These are phyloP conservation scores for Hydropotes inermis DNA, from an alignment of 2,113 vertebrate species.

Conservation along the genomic window DNA sequence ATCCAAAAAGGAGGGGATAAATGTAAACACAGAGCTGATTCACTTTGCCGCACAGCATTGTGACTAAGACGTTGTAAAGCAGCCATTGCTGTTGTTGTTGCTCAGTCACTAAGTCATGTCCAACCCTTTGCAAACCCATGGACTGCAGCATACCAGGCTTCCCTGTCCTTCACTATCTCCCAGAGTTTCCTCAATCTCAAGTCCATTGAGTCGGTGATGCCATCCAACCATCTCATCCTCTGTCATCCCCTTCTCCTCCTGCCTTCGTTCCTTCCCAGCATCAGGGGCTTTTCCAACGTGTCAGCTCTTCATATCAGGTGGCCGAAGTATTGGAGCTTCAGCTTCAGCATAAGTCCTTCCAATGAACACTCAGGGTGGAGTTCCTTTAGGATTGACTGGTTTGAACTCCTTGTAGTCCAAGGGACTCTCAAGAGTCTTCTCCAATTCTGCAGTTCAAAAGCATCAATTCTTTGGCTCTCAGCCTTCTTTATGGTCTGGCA, in stretches of 20 bases:
- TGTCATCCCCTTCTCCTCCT: neutral
- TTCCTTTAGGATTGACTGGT: neutral
- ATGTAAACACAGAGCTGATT: neutral
- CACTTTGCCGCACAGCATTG: neutral
- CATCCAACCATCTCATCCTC: neutral
- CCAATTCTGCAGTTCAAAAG: neutral
- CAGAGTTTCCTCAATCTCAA: neutral
- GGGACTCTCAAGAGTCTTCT: neutral
- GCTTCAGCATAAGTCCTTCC: neutral
- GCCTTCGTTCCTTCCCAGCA: neutral
- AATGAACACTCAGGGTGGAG: neutral
- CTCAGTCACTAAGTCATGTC: neutral
- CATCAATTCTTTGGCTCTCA: neutral
- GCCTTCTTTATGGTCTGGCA: neutral
- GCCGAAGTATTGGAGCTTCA: neutral
- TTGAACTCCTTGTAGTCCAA: neutral
- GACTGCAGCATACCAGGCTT: rapidly evolving
- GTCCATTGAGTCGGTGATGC: neutral
- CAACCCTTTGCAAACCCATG: neutral
- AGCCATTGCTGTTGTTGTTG: neutral
- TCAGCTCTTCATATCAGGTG: neutral
- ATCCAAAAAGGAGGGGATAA: neutral
- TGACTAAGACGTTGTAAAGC: neutral
- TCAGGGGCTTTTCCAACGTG: neutral
- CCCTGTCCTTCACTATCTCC: neutral